Percentiles rank a stretch among this genome's conserved stretches.
phyloP scores from a whole-genome alignment of 2,888 invertebrate genomes.

The Agriotes lineatus region DNA sequence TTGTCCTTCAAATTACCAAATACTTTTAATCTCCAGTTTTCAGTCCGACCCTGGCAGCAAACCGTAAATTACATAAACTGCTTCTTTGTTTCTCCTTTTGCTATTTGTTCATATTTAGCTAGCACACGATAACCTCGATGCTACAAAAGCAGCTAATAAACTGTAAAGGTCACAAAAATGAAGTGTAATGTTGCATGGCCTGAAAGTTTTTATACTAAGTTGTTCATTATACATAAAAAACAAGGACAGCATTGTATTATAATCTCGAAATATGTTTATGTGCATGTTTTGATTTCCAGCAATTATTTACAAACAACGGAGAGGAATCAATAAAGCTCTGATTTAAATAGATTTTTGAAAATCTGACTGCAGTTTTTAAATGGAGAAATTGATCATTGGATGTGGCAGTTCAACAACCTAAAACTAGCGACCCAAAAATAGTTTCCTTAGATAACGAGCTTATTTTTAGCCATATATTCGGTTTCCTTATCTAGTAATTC shows the following conservation, averaged over 20 bases:
- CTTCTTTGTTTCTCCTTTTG: not conserved
- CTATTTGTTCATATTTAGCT: conserved; percentile 5
- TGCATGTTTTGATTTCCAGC: conserved; percentile 3
- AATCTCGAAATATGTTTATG: not conserved
- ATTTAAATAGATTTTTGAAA: not conserved
- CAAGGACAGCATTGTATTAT: conserved; percentile 6
- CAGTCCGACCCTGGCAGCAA: too few relatives aligned
- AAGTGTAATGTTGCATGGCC: not conserved
- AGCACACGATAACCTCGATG: conserved; percentile 7
- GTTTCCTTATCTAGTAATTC: too few relatives aligned
- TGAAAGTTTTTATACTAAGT: not conserved
- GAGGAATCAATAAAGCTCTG: not conserved
- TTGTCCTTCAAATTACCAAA: too few relatives aligned
- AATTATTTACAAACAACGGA: not conserved
- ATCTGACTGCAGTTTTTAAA: not conserved
- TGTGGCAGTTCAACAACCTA: not conserved
- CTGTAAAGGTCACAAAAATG: conserved; percentile 7
- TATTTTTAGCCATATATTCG: not conserved
- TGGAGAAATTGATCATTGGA: not conserved
- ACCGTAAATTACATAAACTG: conserved; percentile 11
- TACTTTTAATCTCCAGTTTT: too few relatives aligned
- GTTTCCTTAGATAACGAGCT: not conserved
- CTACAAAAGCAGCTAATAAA: not conserved
- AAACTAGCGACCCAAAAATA: not conserved
- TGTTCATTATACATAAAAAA: not conserved